Evolutionary conservation across 35 echinoderm and acorn worm species (phyloP).

Genomic region (Ptychodera flava): DNA sequence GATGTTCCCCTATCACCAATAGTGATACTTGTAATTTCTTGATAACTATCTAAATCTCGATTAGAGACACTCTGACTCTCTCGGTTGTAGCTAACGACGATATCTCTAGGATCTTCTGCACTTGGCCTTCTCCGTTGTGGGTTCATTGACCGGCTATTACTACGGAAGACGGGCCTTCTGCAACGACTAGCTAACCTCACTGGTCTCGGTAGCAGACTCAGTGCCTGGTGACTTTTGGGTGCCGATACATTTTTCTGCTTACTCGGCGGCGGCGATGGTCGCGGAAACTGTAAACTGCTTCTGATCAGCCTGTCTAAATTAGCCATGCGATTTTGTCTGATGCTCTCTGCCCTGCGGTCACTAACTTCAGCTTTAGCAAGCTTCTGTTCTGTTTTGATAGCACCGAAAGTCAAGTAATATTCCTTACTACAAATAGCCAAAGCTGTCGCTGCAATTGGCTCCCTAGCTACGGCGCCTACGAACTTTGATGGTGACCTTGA

Average conservation of each 20-base stretch:
- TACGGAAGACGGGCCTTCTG: background rate
- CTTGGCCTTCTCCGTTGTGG: too few species aligned
- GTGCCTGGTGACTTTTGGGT: background rate
- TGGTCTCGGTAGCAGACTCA: background rate
- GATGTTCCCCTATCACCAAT: background rate
- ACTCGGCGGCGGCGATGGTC: background rate
- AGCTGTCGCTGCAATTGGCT: background rate
- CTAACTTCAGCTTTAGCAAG: background rate
- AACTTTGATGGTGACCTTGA: background rate
- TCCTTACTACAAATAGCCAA: background rate
- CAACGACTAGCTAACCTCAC: background rate
- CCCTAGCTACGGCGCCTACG: background rate
- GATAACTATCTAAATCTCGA: background rate
- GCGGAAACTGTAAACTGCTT: background rate
- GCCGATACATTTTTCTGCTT: background rate
- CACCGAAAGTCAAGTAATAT: background rate
- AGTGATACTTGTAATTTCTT: background rate
- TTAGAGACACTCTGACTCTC: background rate
- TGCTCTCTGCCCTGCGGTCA: background rate
- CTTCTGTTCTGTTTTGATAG: background rate
- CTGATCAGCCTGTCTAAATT: background rate
- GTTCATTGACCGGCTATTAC: background rate
- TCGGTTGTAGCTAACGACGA: background rate
- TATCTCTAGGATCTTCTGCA: too few species aligned
- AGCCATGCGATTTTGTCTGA: background rate